A percentile compares a stretch with the other conserved stretches of the same genome.
Evolutionary conservation across 2,797 vertebrate genomes (phyloP).

Genomic region (Acrossocheilus fasciatus): DNA sequence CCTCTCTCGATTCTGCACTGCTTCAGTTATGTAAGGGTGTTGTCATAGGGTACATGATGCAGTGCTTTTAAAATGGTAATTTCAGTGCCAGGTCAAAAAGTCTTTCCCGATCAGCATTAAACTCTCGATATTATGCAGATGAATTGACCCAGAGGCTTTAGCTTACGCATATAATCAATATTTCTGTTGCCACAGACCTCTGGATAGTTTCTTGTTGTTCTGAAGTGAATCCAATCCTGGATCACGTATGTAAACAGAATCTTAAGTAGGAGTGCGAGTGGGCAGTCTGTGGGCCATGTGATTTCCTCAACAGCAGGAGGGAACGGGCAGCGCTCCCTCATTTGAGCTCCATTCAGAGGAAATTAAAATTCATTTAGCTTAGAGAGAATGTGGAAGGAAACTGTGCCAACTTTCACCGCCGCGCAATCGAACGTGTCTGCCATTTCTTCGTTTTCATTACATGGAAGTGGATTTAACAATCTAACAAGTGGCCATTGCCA

Average conservation of each 20-base stretch:
- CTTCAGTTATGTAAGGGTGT: constrained; percentile 47
- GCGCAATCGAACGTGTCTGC: constrained; percentile 36
- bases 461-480: constrained; percentile 41
- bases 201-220: constrained; percentile 43
- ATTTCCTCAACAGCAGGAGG: constrained; percentile 69
- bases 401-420: constrained; percentile 27
- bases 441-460: constrained; percentile 17
- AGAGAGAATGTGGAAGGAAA: constrained; percentile 54
- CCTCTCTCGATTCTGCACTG: not conserved
- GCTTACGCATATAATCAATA: constrained; percentile 57
- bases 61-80: constrained; percentile 20
- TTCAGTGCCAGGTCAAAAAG: constrained; percentile 38
- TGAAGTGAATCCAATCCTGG: constrained; percentile 56
- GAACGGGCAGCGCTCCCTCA: constrained; percentile 69
- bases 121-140: constrained; percentile 44
- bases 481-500: constrained; percentile 35
- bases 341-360: constrained; percentile 68
- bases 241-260: constrained; percentile 55
- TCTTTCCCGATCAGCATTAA: constrained; percentile 2
- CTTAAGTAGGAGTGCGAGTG: constrained; percentile 63
- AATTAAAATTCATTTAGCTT: constrained; percentile 71
- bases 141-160: constrained; percentile 47
- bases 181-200: constrained; percentile 43
- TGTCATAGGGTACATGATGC: constrained; percentile 13
- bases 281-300: constrained; percentile 64